These are phyloP conservation scores for Poecile montanus DNA, from an alignment of 2,797 vertebrate genomes.

Conservation along the genomic window DNA sequence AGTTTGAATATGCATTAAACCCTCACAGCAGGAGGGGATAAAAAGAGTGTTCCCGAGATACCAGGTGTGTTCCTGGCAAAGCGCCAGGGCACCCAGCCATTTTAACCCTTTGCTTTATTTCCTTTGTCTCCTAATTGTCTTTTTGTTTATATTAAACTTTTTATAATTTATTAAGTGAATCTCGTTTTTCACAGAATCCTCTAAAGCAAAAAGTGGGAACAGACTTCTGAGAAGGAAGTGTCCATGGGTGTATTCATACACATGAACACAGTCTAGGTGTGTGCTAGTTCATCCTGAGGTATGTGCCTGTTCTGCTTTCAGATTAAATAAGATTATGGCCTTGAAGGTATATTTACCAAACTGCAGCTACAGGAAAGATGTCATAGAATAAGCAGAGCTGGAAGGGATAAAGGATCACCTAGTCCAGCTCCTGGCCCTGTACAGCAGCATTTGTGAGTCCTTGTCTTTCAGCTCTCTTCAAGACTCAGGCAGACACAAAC, in stretches of 20 bases:
- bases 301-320: neutral
- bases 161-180: too few species aligned
- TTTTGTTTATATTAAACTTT: too few species aligned
- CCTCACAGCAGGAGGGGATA: too few species aligned
- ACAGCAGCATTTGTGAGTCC: too few species aligned
- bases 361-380: neutral
- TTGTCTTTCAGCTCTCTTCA: neutral
- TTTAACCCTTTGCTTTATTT: too few species aligned
- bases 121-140: too few species aligned
- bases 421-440: neutral
- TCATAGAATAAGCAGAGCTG: neutral
- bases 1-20: too few species aligned
- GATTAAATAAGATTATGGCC: neutral
- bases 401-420: neutral
- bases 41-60: too few species aligned
- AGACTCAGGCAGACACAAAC: neutral
- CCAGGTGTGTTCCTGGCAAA: too few species aligned
- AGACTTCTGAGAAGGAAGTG: neutral
- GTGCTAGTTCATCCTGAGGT: neutral
- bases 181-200: neutral
- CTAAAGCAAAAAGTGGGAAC: slow-evolving; percentile 22
- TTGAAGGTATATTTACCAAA: neutral
- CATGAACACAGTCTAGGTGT: neutral
- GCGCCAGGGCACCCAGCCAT: too few species aligned
- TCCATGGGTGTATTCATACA: neutral